phyloP scores from a whole-genome alignment of 2,113 vertebrate genomes.

The Rhinoptilus africanus region DNA sequence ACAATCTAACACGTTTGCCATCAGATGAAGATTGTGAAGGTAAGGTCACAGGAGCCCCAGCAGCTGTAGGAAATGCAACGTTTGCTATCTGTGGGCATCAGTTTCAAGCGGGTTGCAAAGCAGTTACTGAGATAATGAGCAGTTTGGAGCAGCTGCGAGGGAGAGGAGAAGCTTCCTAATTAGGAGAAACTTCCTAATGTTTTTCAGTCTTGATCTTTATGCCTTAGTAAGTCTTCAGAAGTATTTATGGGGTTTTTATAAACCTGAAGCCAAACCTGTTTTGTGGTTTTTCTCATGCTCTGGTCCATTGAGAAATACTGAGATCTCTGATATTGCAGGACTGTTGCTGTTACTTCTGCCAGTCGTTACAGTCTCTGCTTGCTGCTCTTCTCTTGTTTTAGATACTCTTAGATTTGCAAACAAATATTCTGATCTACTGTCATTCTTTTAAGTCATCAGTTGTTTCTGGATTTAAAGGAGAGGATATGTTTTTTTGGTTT shows the following conservation, averaged over 20 bases:
- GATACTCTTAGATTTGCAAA: not conserved
- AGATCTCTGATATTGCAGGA: not conserved
- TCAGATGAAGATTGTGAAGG: not conserved
- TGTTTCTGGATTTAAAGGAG: not conserved
- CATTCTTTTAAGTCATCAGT: not conserved
- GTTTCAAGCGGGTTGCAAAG: not conserved
- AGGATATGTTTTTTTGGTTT: not conserved
- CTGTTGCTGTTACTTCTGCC: not conserved
- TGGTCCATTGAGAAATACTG: not conserved
- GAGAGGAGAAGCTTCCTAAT: not conserved
- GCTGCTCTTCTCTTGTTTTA: not conserved
- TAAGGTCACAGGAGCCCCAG: not conserved
- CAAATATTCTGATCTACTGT: not conserved
- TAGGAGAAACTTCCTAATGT: not conserved
- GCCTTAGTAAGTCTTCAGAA: not conserved
- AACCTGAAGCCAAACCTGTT: not conserved
- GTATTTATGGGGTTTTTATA: not conserved
- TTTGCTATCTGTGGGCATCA: not conserved
- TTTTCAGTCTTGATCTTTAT: not conserved
- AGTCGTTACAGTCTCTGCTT: not conserved
- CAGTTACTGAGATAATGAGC: not conserved
- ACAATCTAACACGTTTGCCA: not conserved
- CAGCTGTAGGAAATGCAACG: not conserved
- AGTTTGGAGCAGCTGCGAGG: not conserved
- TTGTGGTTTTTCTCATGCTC: not conserved